phyloP scores from a whole-genome alignment of 1,140 invertebrate species.

The Agraylea sexmaculata region DNA sequence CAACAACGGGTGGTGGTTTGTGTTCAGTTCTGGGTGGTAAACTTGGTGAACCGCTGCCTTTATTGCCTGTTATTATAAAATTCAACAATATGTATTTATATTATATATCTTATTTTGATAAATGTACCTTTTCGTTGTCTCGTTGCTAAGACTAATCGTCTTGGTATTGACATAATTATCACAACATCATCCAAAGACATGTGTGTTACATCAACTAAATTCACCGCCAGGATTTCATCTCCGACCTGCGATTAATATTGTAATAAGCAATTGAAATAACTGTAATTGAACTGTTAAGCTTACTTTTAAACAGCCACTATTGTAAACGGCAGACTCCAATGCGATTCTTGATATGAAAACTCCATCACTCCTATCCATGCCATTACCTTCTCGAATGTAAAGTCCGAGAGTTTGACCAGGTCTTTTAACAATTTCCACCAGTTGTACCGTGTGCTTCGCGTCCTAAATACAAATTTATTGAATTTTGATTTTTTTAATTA shows the following conservation, averaged over 20 bases:
- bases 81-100: too few relatives aligned
- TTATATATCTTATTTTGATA: too few relatives aligned
- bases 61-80: constrained; percentile 38
- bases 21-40: constrained; percentile 60
- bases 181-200: constrained; percentile 99
- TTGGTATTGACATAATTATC: constrained; percentile 97
- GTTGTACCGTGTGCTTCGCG: constrained; percentile 72
- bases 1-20: constrained; percentile 83
- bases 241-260: constrained; percentile 54
- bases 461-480: constrained; percentile 42
- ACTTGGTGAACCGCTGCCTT: constrained; percentile 51
- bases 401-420: constrained; percentile 96
- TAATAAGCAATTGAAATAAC: neutral
- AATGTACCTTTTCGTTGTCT: constrained; percentile 56
- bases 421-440: constrained; percentile 98
- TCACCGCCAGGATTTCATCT: constrained; percentile 97
- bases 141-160: constrained; percentile 85
- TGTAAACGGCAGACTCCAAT: constrained; percentile 90
- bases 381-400: constrained; percentile 95
- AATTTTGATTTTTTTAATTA: neutral
- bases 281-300: constrained; percentile 9
- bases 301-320: constrained; percentile 86
- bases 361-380: constrained; percentile 82
- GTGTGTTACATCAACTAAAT: constrained; percentile 90
- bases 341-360: constrained; percentile 98